Conservation (phyloP, 2,797 vertebrate species). For the Aplochiton taeniatus region DNA sequence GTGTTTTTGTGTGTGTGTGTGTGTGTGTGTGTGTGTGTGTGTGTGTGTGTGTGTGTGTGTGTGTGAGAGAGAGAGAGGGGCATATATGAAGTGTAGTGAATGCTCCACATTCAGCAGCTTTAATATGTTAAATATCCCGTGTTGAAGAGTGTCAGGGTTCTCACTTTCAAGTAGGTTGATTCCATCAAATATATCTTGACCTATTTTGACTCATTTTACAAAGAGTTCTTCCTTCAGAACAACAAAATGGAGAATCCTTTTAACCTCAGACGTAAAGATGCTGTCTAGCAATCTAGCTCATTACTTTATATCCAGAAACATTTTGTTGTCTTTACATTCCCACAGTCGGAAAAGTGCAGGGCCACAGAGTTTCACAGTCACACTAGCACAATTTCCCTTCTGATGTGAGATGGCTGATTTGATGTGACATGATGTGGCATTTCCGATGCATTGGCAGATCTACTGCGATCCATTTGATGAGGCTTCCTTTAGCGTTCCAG, state of each 20-base stretch:
- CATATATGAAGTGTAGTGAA: too few species aligned
- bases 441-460: constrained; percentile 22
- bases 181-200: too few species aligned
- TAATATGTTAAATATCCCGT: too few species aligned
- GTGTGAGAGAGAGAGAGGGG: neutral
- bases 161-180: too few species aligned
- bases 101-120: too few species aligned
- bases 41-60: neutral
- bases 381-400: constrained; percentile 9
- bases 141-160: too few species aligned
- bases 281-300: neutral
- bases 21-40: neutral
- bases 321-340: too few species aligned
- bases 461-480: constrained; percentile 25
- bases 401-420: constrained; percentile 32
- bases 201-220: too few species aligned
- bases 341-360: too few species aligned
- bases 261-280: neutral
- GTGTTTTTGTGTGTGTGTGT: neutral
- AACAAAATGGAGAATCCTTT: too few species aligned
- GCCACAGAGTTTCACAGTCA: neutral
- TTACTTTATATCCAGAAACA: neutral
- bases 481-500: constrained; percentile 31
- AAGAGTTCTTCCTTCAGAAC: too few species aligned
- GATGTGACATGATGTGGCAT: constrained; percentile 49